Base-by-base conservation (phyloP, 2,797 vertebrate genomes). In the Balearica regulorum region DNA sequence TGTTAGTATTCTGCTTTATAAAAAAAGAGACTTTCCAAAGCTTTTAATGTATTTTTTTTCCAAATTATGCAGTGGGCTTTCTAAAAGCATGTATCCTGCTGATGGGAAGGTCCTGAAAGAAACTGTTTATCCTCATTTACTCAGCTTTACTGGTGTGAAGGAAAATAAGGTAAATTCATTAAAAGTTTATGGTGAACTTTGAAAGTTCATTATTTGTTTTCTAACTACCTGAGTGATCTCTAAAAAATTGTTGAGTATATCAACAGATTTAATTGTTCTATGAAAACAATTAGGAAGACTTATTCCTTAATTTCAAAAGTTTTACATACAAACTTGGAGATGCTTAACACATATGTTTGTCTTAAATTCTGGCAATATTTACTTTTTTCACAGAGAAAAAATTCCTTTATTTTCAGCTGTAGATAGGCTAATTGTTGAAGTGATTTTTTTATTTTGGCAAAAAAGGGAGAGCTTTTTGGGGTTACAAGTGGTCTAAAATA, bases 81-180 rank as follows among this genome's bases (percentile, higher is more conserved):
- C 98, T 61, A 98, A 98, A 96, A 97, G 97, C 78, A 60, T 92
- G 54, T 93, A 93, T 85, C 97, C 97, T 79, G 91, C 94, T 57
- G 97, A 97, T 79, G 97, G 97, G 90, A 95, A 97, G 93, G 83
- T 89, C 55, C 95, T 97, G 76, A 98, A 97, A 91, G 98, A 98
- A 97, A 97, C 97, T 46, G 80, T 98, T 90, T 97, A 95, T 90
- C 98, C 98, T 91, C 97, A 98, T 80, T 96, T 98, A 72, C 98
- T 98, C 70, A 98, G 98, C 95, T 98, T 97, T 79, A 97, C 98
- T 71, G 92, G 25, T 85, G 91, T 95, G 76, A 94, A 94, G 71
- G 96, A 97, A 94, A 95, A 96, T 71, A 96, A 98, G 98, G 98
- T 98, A 98, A 98, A 93, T 13, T 69, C 6, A 15, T 39, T 58